Base-by-base conservation (phyloP, 2,797 vertebrate species). In the Novumbra hubbsi region DNA sequence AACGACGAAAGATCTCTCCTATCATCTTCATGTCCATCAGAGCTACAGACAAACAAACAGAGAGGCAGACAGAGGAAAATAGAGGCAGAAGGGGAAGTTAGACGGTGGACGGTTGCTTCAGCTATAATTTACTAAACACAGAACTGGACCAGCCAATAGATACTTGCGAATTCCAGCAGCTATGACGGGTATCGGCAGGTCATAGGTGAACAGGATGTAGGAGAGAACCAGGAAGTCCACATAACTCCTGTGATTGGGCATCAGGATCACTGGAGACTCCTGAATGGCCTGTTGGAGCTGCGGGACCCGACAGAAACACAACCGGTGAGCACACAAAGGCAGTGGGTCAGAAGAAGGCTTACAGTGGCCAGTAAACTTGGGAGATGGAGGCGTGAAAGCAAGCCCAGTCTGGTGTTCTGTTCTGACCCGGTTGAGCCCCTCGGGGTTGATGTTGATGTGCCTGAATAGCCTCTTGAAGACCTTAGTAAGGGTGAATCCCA, bases 221-320 rank as follows among this genome's bases (percentile, higher is more conserved):
- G 98, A 99, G 84, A 99, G 80, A 73, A 96, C 88, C 77, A 99
- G 80, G 85, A 99, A 99, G 91, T 99, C 98, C 45, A 98, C 21
- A 4, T 99, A 99, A 78, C 98, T 99, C 81, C 96, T 93, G 86
- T 99, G 98, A 83, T 95, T 99, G 84, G 98, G 98, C 91, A 99
- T 94, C 88, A 99, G 91, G 69, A 99, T 94, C 32, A 99, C 96
- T 0, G 97, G 97, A 77, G 88, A 86, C 76, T 98, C 96, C 86
- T 95, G 96, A 82, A 96, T 87, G 73, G 93, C 95, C 0, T 94
- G 94, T 63, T 96, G 95, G 66, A 99, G 93, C 97, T 99, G 82
- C 30, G 79, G 32, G 2, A 49, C 27, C 0, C 14, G 52, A 71
- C 34, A 71, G n/a, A 71, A 71, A 41, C 38, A 24, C 38, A 5